Evolutionary conservation across 2,113 vertebrate genomes (phyloP), one percentile per base, ranked within the genome.

Genomic region (Corvus moneduloides): DNA sequence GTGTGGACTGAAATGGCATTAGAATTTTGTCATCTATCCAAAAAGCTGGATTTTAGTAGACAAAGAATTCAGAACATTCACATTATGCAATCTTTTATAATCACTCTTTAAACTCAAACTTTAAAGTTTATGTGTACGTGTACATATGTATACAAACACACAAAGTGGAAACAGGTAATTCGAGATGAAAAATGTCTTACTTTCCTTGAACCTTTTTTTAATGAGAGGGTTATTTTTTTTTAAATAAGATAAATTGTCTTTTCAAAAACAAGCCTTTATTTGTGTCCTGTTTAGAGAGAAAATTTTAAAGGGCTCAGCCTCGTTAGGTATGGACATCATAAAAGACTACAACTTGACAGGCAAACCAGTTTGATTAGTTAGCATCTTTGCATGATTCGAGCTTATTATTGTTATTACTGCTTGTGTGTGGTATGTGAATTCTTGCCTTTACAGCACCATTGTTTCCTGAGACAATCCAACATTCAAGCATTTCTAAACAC

Each of bases 1-100:
- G 49, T 46, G 37, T 68, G 30, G n/a, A 81, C 49, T 75, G 68
- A 88, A 92, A 72, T 32, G 22, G 59, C 48, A 81, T 48, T 67
- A 84, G 52, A 90, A 69, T 56, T 78, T 61, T 94, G 73, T 75
- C 76, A 66, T 49, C 62, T 78, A 16, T 90, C 92, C 83, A 96
- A 84, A 94, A 90, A 71, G 8, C 35, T 61, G 85, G 79, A 78
- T 88, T 96, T 89, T 82, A 39, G 20, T 43, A 86, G 51, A 69
- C n/a, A 90, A 96, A 83, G 87, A 83, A 86, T 93, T 62, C 48
- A 74, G 39, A 95, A 74, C 39, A 85, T 55, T 84, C 73, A 35
- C 10, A 33, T 92, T 85, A 90, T 81, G 69, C 32, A 92, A 78
- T 55, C 73, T 82, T 87, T 92, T 64, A 48, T 87, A 93, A 90